Evolutionary conservation across 2,113 vertebrate species (phyloP).

Genomic region (Cinclus cinclus): DNA sequence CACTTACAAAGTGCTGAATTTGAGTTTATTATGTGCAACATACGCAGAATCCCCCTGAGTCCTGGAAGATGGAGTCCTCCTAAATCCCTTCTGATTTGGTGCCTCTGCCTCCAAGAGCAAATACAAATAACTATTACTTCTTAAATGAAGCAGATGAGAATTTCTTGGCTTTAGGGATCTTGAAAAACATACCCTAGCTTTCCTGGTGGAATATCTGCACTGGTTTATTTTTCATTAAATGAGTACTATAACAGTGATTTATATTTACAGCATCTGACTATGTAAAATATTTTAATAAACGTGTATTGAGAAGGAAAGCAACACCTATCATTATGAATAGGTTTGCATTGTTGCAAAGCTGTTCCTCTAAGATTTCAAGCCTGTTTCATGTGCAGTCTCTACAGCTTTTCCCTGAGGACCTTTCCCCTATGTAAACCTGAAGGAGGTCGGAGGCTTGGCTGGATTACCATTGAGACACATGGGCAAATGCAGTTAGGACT

Average conservation of each 20-base stretch:
- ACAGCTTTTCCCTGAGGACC: not conserved
- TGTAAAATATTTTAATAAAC: not conserved
- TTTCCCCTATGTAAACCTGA: not conserved
- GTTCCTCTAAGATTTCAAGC: not conserved
- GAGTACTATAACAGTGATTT: not conserved
- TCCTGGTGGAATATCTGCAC: constrained; percentile 14
- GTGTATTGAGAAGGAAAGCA: not conserved
- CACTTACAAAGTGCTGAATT: not conserved
- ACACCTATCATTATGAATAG: not conserved
- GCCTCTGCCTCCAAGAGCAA: not conserved
- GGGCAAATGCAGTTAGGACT: not conserved
- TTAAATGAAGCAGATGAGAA: constrained; percentile 42
- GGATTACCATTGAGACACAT: not conserved
- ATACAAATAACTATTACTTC: constrained; percentile 28
- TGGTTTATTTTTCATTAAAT: not conserved
- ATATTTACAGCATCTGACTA: constrained; percentile 24
- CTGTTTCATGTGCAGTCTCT: not conserved
- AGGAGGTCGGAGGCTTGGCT: not conserved
- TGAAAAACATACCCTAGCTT: not conserved
- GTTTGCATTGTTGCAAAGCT: not conserved
- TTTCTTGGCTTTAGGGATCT: constrained; percentile 25
- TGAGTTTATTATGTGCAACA: not conserved
- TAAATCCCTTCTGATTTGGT: constrained; percentile 35
- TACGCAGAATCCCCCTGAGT: constrained; percentile 12
- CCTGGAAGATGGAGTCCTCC: not conserved